phyloP scores from a whole-genome alignment of 2,888 invertebrate genomes.

The Andrena fulva region DNA sequence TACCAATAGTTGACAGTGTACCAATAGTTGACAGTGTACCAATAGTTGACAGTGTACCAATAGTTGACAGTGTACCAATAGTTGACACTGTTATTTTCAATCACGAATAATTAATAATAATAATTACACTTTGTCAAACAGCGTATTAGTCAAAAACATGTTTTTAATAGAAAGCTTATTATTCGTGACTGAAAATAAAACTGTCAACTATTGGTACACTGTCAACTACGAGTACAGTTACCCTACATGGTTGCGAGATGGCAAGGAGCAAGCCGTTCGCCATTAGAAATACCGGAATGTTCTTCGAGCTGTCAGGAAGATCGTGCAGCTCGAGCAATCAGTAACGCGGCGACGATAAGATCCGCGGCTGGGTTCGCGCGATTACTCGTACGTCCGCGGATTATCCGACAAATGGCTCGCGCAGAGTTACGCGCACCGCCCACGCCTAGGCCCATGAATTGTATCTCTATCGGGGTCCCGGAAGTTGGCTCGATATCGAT shows the following conservation, averaged over 20 bases:
- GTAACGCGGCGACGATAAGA: conserved; percentile 34
- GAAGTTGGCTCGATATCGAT: conserved; percentile 55
- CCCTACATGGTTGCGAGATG: neutral
- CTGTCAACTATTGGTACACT: no score
- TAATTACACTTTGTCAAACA: no score
- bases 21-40: no score
- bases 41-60: no score
- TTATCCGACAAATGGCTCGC: conserved; percentile 51
- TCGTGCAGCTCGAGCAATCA: conserved; percentile 25
- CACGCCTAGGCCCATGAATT: conserved; percentile 64
- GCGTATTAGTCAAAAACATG: no score
- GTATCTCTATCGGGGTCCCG: conserved; percentile 65
- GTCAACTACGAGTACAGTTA: no score
- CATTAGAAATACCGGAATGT: conserved; percentile 21
- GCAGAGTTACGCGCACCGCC: conserved; percentile 64
- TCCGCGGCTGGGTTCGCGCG: conserved; percentile 15
- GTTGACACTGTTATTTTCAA: no score
- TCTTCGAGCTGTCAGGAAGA: conserved; percentile 7
- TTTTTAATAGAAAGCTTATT: no score
- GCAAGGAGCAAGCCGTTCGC: neutral
- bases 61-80: no score
- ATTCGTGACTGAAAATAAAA: no score
- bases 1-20: no score
- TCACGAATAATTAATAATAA: no score
- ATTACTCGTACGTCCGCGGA: conserved; percentile 45